Evolutionary conservation across 2,888 invertebrate genomes (phyloP).

Genomic region (Mesochorus sp.): DNA sequence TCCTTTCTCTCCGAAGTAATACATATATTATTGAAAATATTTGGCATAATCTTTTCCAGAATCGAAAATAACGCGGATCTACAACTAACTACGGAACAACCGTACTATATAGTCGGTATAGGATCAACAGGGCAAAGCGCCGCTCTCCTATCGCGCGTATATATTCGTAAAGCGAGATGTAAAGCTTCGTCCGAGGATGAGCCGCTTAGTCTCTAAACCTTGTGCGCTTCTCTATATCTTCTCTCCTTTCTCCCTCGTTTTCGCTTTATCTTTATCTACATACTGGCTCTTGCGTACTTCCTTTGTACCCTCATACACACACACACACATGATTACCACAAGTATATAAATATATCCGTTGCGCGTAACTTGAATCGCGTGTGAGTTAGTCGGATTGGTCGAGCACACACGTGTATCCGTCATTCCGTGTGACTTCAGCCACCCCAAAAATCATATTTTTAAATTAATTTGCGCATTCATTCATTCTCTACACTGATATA

Average conservation of each 20-base stretch:
- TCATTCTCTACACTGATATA: too few relatives aligned
- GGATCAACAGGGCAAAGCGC: conserved; percentile 31
- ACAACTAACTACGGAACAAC: too few relatives aligned
- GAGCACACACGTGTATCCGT: background rate
- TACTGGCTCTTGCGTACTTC: conserved; percentile 36
- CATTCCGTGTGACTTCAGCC: too few relatives aligned
- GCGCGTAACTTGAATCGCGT: conserved; percentile 54
- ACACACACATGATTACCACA: conserved; percentile 32
- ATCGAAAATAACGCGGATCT: background rate
- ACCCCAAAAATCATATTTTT: too few relatives aligned
- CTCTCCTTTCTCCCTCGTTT: conserved; percentile 16
- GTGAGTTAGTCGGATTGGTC: conserved; percentile 44
- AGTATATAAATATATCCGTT: conserved; percentile 20
- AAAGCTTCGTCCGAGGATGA: conserved; percentile 80
- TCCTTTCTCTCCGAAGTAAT: too few relatives aligned
- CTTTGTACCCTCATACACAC: conserved; percentile 40
- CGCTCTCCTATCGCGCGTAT: conserved; percentile 63
- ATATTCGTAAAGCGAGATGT: conserved; percentile 72
- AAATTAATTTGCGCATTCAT: too few relatives aligned
- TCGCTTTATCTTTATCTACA: conserved; percentile 1
- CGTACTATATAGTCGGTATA: conserved; percentile 7
- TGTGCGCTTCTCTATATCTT: conserved; percentile 72
- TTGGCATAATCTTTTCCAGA: background rate
- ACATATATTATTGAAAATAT: too few relatives aligned
- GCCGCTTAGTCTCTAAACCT: conserved; percentile 81